Conservation (phyloP, 2,113 vertebrate genomes). For the Eolophus roseicapilla region DNA sequence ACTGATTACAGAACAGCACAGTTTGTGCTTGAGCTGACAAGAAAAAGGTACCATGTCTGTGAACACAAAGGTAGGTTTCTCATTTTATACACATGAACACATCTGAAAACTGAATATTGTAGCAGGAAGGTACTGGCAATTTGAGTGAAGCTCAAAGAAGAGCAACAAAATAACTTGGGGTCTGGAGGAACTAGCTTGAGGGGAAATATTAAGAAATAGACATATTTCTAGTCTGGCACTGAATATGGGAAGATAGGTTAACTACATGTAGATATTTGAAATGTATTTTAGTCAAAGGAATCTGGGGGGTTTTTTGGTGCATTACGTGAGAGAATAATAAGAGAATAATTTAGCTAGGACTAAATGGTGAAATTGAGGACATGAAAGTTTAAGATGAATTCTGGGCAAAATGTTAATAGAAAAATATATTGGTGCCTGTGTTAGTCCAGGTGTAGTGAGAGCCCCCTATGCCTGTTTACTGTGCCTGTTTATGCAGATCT, state of each 20-base stretch:
- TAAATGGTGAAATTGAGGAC: neutral
- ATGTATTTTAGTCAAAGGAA: neutral
- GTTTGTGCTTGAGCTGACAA: neutral
- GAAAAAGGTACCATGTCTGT: neutral
- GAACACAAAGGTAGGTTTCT: neutral
- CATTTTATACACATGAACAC: neutral
- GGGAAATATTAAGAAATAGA: neutral
- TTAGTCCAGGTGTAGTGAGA: neutral
- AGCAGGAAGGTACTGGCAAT: neutral
- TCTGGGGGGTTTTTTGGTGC: neutral
- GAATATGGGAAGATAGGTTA: neutral
- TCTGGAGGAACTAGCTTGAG: neutral
- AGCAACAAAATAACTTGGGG: neutral
- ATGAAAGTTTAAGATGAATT: neutral
- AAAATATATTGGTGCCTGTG: neutral
- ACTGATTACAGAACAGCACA: neutral
- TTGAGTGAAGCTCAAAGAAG: neutral
- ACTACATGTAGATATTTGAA: neutral
- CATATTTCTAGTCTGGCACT: neutral
- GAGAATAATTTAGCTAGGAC: neutral
- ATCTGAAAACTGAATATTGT: neutral
- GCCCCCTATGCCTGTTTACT: neutral
- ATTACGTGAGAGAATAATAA: neutral
- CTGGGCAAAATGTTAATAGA: neutral
- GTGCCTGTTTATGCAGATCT: neutral